phyloP scores from a whole-genome alignment of 2,113 vertebrate species.

The Sphaerodactylus townsendi region DNA sequence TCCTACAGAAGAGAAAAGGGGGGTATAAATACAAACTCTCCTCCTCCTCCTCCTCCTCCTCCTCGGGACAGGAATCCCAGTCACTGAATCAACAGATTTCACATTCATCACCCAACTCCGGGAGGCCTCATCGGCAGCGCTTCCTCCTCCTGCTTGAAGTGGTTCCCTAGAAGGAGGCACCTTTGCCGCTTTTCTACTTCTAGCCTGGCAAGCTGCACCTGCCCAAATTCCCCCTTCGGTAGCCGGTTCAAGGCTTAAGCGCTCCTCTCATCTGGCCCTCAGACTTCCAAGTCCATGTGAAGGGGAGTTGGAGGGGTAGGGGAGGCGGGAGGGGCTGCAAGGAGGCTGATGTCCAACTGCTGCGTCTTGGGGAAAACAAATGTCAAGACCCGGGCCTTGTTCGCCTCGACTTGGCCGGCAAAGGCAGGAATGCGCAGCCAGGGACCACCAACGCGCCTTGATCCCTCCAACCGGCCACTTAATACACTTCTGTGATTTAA shows the following conservation, averaged over 20 bases:
- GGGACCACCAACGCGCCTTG: constrained; percentile 68
- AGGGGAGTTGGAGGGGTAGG: background rate
- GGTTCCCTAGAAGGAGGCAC: background rate
- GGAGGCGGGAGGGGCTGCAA: background rate
- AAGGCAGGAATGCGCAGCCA: constrained; percentile 34
- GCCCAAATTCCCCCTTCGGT: too few relatives aligned
- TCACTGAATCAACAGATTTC: background rate
- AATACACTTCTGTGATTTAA: constrained; percentile 66
- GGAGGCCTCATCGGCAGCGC: background rate
- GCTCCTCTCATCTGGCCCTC: background rate
- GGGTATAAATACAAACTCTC: too few relatives aligned
- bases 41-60: too few relatives aligned
- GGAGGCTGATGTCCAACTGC: background rate
- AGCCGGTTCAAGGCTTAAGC: too few relatives aligned
- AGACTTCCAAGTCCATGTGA: background rate
- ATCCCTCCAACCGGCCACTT: constrained; percentile 57
- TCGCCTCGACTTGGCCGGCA: background rate
- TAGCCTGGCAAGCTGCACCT: background rate
- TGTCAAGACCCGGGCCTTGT: background rate
- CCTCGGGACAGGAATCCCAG: too few relatives aligned
- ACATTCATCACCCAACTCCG: background rate
- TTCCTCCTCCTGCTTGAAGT: too few relatives aligned
- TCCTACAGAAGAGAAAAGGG: too few relatives aligned
- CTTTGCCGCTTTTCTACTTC: background rate
- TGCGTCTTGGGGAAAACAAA: background rate